phyloP scores from a whole-genome alignment of 2,797 vertebrate genomes.

The Cirrhinus mrigala region DNA sequence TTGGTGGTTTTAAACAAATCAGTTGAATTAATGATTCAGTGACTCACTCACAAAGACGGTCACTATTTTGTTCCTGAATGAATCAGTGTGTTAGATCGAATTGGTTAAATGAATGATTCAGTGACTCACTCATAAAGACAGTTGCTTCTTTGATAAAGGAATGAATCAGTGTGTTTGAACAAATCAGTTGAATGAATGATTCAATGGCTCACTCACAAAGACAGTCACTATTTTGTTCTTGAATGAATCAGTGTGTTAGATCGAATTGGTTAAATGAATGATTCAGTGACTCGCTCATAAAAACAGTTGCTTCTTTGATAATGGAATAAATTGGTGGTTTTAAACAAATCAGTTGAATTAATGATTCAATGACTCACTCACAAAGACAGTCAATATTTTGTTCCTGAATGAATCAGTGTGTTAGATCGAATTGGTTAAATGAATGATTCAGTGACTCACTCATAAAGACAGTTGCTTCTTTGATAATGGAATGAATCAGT shows the following conservation, averaged over 20 bases:
- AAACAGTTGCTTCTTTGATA: too few species aligned
- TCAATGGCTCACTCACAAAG: background rate
- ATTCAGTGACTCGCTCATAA: background rate
- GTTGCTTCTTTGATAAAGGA: background rate
- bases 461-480: background rate
- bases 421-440: background rate
- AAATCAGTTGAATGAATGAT: background rate
- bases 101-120: background rate
- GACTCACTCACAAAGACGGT: background rate
- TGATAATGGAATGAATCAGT: background rate
- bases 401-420: background rate
- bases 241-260: background rate
- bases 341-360: background rate
- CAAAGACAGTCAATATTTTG: background rate
- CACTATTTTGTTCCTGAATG: background rate
- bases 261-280: background rate
- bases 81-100: background rate
- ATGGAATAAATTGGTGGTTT: background rate
- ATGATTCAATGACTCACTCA: background rate
- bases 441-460: background rate
- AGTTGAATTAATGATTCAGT: background rate
- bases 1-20: background rate
- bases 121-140: background rate
- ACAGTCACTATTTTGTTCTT: background rate
- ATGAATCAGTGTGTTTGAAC: background rate